Percentiles rank a stretch among this genome's conserved stretches.
Evolutionary conservation across 1,140 invertebrate genomes (phyloP).

Genomic region (Heterodera schachtii): DNA sequence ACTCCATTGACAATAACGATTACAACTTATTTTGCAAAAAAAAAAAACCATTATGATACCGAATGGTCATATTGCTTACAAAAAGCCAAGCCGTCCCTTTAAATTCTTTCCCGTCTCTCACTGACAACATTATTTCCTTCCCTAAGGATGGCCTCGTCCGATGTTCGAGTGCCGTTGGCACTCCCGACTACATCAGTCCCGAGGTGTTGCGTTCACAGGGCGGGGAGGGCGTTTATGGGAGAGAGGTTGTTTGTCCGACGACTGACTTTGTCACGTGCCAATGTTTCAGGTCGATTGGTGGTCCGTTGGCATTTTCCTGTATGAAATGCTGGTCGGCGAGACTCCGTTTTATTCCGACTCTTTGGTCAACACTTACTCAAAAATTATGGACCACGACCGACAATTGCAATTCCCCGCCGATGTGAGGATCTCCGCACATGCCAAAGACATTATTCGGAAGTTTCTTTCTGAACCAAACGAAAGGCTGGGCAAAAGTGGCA

Average conservation of each 20-base stretch:
- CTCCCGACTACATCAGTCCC: conserved; percentile 97
- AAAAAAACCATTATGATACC: no score
- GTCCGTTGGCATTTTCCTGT: conserved; percentile 97
- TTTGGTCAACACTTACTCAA: conserved; percentile 90
- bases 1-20: no score
- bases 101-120: not conserved
- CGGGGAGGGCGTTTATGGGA: conserved; percentile 81
- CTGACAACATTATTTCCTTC: conserved; percentile 22
- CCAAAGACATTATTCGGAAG: conserved; percentile 87
- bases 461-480: conserved; percentile 83
- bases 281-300: conserved; percentile 86
- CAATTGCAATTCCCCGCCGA: conserved; percentile 92
- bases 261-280: no score
- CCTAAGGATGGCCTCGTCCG: conserved; percentile 84
- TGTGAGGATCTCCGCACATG: conserved; percentile 81
- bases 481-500: conserved; percentile 86
- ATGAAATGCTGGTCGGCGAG: conserved; percentile 97
- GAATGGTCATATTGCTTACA: no score
- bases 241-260: conserved; percentile 70
- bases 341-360: conserved; percentile 98
- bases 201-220: conserved; percentile 96
- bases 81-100: not conserved
- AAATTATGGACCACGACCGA: conserved; percentile 86
- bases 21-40: no score
- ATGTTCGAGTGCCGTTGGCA: conserved; percentile 96